Evolutionary conservation across 2,888 invertebrate genomes (phyloP).

Genomic region (Microctonus hyperodae): DNA sequence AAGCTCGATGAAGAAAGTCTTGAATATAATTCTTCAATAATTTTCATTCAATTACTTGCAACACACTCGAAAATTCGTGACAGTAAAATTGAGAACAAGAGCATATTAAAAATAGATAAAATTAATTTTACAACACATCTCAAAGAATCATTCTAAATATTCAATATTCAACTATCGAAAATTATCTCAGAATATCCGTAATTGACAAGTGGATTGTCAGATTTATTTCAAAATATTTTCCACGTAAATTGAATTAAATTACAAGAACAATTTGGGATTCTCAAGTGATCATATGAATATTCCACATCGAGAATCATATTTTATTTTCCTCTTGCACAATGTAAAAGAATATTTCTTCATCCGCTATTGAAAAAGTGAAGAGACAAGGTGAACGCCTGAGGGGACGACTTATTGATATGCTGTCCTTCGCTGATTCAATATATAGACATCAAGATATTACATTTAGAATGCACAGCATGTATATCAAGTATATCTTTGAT

Average conservation of each 20-base stretch:
- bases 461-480: too few species aligned
- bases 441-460: constrained; percentile 51
- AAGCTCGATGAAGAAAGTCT: too few species aligned
- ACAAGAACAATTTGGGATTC: neutral
- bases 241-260: too few species aligned
- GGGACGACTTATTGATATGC: constrained; percentile 48
- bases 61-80: neutral
- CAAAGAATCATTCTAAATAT: neutral
- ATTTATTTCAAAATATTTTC: neutral
- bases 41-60: neutral
- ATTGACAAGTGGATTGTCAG: neutral
- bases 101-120: neutral
- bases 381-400: constrained; percentile 32
- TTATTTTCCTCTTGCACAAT: neutral
- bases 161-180: neutral
- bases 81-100: neutral
- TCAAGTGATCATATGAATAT: neutral
- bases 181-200: neutral
- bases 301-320: neutral
- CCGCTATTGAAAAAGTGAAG: neutral
- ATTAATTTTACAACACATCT: neutral
- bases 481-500: too few species aligned
- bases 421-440: constrained; percentile 55
- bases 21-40: too few species aligned
- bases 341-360: neutral